Conservation (phyloP, 2,888 invertebrate species). For the Lasioglossum malachurum region DNA sequence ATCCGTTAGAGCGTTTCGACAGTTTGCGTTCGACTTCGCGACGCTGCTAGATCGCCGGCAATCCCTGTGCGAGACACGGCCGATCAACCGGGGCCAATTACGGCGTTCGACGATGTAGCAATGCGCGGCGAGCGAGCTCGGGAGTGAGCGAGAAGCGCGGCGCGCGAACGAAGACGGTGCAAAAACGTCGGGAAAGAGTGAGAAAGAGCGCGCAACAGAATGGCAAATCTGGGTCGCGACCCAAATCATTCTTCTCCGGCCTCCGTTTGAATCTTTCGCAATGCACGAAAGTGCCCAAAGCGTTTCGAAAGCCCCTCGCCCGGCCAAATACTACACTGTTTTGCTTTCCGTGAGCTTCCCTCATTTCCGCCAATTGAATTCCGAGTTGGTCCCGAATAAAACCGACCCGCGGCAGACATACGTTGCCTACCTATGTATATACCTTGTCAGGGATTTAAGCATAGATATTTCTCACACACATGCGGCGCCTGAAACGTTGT, state of each 20-base stretch:
- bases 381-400: slow-evolving; percentile 21
- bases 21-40: slow-evolving; percentile 14
- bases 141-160: slow-evolving; percentile 20
- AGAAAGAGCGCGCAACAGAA: slow-evolving; percentile 43
- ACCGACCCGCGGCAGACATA: slow-evolving; percentile 5
- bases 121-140: slow-evolving; percentile 20
- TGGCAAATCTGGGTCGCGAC: slow-evolving; percentile 70
- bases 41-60: slow-evolving; percentile 33
- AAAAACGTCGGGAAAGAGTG: slow-evolving; percentile 35
- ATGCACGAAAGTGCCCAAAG: slow-evolving; percentile 69
- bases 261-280: slow-evolving; percentile 71
- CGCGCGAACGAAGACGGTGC: slow-evolving; percentile 35
- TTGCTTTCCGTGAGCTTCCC: slow-evolving; percentile 45
- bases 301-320: slow-evolving; percentile 57
- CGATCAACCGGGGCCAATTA: slow-evolving; percentile 58
- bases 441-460: slow-evolving; percentile 16
- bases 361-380: slow-evolving; percentile 50
- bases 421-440: slow-evolving; percentile 4
- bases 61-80: slow-evolving; percentile 18
- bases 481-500: slow-evolving; percentile 10
- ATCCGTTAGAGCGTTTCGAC: not conserved
- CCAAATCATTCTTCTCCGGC: slow-evolving; percentile 65
- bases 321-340: slow-evolving; percentile 37
- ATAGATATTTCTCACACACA: slow-evolving; percentile 27
- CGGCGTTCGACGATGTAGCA: slow-evolving; percentile 50